Evolutionary conservation across 2,888 invertebrate genomes (phyloP).

Genomic region (Pomacea canaliculata): DNA sequence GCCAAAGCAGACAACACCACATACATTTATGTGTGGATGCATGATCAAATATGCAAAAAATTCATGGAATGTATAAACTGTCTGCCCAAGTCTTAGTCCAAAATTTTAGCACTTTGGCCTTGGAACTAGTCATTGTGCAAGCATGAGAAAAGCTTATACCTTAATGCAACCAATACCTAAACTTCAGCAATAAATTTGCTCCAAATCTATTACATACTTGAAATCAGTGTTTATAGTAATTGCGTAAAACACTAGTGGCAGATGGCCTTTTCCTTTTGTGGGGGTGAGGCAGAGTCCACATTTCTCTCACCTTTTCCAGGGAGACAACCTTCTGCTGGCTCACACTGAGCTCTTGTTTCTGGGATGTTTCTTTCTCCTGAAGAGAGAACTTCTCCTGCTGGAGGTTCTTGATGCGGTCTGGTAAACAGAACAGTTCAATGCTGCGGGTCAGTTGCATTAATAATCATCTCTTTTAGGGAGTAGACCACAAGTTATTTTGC

Average conservation of each 20-base stretch:
- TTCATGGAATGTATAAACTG: background rate
- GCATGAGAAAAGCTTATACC: too few relatives aligned
- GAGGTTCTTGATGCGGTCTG: slow-evolving; percentile 26
- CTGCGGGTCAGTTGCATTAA: too few relatives aligned
- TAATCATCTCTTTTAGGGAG: too few relatives aligned
- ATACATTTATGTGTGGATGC: background rate
- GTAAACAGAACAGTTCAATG: background rate
- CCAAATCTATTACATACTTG: too few relatives aligned
- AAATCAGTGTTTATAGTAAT: too few relatives aligned
- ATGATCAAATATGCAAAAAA: background rate
- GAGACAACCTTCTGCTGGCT: slow-evolving; percentile 85
- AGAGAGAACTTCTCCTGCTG: slow-evolving; percentile 56
- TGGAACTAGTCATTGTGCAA: too few relatives aligned
- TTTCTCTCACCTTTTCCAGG: slow-evolving; percentile 79
- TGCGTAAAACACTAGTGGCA: too few relatives aligned
- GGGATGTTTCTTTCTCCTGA: slow-evolving; percentile 74
- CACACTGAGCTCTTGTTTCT: slow-evolving; percentile 78
- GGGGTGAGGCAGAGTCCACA: too few relatives aligned
- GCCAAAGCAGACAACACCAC: background rate
- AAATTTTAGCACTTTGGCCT: background rate
- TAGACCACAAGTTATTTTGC: too few relatives aligned
- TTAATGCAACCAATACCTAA: too few relatives aligned
- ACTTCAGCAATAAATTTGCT: too few relatives aligned
- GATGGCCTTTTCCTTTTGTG: too few relatives aligned
- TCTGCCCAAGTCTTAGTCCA: background rate